Evolutionary conservation across 2,888 invertebrate species (phyloP).

Genomic region (Oxystoma pomonae): DNA sequence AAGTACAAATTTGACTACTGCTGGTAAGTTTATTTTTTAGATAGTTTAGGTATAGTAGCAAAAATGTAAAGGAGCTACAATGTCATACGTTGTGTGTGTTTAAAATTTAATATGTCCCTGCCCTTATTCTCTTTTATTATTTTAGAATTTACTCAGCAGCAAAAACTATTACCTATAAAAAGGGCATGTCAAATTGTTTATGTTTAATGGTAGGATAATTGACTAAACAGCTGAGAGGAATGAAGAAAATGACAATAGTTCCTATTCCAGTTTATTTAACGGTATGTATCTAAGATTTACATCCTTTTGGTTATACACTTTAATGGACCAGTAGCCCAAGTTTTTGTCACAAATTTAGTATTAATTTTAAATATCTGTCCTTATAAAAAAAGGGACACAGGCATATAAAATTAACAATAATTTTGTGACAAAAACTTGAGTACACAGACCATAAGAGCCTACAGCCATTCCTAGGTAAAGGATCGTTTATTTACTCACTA

Average conservation of each 20-base stretch:
- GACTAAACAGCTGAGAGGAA: background rate
- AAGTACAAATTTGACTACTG: background rate
- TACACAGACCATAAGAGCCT: background rate
- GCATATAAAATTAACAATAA: background rate
- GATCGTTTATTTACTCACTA: background rate
- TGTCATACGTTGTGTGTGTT: background rate
- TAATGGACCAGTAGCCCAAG: background rate
- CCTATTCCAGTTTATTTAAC: background rate
- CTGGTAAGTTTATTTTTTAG: background rate
- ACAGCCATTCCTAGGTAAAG: background rate
- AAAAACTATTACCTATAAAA: background rate
- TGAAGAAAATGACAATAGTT: background rate
- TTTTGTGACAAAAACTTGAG: background rate
- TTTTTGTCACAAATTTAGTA: background rate
- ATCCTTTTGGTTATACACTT: background rate
- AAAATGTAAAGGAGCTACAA: background rate
- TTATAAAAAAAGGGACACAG: too few relatives aligned
- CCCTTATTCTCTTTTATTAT: background rate
- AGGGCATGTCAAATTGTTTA: background rate
- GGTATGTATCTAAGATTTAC: background rate
- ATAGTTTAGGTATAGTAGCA: background rate
- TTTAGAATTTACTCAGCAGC: background rate
- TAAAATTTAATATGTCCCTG: background rate
- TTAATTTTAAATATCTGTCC: background rate
- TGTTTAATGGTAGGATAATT: background rate